Base-by-base conservation (phyloP, 2,113 vertebrate genomes). In the Benitochromis conjunctus region DNA sequence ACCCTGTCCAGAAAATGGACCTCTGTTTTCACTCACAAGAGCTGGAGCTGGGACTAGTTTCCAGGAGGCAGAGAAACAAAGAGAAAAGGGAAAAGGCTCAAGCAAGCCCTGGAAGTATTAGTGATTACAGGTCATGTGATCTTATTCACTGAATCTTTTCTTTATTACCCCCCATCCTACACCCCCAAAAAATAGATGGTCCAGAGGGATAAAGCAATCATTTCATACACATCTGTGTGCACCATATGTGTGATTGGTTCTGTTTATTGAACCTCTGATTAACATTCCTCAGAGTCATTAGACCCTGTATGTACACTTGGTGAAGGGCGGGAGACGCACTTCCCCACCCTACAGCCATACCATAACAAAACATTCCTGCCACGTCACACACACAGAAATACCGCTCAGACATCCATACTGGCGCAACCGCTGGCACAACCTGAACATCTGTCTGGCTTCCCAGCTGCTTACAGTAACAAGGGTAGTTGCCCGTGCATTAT, bases 231-330 rank as follows among this genome's bases (percentile, higher is more conserved):
- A 95, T 95, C 92, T 95, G 95, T 88, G 84, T 88, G 82, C 91
- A 90, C 93, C 89, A 64, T 95, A 92, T 81, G 83, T 88, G 87
- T 55, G 3, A 88, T 92, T 83, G 58, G 48, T 84, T 94, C 78
- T 94, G 91, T 95, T 96, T 96, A 94, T 94, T 94, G 86, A 93
- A 93, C 89, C 88, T 90, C 93, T 95, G 95, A 96, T 96, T 95
- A 96, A 94, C 94, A 95, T 96, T 95, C 95, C 94, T 93, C 38
- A 6, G 76, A 92, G 94, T 95, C 93, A 95, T 96, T 94, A 94
- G 88, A 92, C 78, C 55, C 79, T 88, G 85, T 88, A 91, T 79
- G 89, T 94, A 87, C 91, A 92, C 86, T 84, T 82, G 14, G 90
- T 86, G 87, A 57, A 36, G 84, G 81, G 87, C 86, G 88, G 86